These are phyloP conservation scores for Apolygus lucorum DNA, from an alignment of 1,140 invertebrate species.

Conservation along the genomic window DNA sequence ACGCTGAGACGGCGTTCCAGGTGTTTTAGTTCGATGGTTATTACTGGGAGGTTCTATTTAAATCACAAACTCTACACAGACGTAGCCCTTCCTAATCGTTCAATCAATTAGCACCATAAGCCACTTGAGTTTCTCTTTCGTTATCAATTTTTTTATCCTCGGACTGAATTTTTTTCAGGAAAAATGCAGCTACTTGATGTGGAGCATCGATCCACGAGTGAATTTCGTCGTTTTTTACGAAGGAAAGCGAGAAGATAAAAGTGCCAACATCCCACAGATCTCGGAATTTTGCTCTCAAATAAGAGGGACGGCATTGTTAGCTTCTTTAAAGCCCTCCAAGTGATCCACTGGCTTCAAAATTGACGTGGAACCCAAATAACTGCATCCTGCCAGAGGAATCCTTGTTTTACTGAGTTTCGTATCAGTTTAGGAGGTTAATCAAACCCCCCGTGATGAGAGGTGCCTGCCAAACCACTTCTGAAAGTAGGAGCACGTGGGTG, in stretches of 20 bases:
- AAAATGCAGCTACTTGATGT: neutral
- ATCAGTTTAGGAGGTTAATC: no score
- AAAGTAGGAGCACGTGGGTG: no score
- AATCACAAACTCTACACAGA: neutral
- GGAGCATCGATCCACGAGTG: neutral
- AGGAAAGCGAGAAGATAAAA: neutral
- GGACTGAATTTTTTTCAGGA: neutral
- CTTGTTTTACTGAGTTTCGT: no score
- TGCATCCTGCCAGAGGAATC: no score
- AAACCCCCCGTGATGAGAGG: no score
- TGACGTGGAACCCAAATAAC: no score
- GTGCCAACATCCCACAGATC: neutral
- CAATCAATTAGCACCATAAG: neutral
- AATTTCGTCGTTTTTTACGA: neutral
- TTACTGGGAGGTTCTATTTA: neutral
- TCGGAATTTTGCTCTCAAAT: neutral
- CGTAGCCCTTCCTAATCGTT: neutral
- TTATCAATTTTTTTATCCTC: neutral
- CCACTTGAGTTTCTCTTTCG: neutral
- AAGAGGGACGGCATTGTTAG: neutral
- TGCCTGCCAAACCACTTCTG: no score
- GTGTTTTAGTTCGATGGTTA: no score
- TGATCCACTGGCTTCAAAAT: neutral
- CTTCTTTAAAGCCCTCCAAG: neutral
- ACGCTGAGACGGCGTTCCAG: no score